Conservation (phyloP, 35 echinoderm and acorn worm genomes). For the Anneissia japonica region DNA sequence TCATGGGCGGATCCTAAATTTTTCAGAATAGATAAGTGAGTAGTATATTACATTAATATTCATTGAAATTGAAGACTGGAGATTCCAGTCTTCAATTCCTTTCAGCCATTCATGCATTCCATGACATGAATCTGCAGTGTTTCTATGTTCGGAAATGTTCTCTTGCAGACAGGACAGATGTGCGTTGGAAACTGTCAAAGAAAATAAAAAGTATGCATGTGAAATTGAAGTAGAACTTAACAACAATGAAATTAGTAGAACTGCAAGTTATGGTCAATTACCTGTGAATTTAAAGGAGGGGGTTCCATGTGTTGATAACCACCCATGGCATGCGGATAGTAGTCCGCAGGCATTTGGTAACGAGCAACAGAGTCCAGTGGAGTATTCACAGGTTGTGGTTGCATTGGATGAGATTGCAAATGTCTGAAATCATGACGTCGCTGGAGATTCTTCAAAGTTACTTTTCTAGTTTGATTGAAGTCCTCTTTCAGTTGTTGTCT, state of each 20-base stretch:
- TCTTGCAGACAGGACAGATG: conserved; percentile 49
- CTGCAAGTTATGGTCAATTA: neutral
- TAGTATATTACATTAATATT: no score
- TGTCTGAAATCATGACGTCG: conserved; percentile 1
- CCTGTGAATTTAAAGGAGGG: neutral
- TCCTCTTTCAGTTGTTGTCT: conserved; percentile 44
- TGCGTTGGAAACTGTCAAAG: neutral
- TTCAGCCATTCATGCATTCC: conserved; percentile 42
- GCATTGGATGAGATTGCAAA: neutral
- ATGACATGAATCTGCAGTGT: conserved; percentile 59
- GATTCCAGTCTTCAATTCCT: no score
- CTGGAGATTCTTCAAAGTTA: conserved; percentile 19
- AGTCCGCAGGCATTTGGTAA: no score
- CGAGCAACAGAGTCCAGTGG: neutral
- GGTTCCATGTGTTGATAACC: neutral
- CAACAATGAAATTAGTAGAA: no score
- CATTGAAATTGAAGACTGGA: no score
- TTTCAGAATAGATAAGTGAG: no score
- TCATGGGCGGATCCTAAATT: no score
- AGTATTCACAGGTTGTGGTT: neutral
- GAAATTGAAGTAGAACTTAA: no score
- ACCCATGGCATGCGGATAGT: no score
- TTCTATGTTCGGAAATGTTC: conserved; percentile 53
- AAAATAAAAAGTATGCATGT: no score
- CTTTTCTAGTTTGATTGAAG: neutral